Base-by-base conservation (phyloP, 2,113 vertebrate species). In the Merops nubicus region DNA sequence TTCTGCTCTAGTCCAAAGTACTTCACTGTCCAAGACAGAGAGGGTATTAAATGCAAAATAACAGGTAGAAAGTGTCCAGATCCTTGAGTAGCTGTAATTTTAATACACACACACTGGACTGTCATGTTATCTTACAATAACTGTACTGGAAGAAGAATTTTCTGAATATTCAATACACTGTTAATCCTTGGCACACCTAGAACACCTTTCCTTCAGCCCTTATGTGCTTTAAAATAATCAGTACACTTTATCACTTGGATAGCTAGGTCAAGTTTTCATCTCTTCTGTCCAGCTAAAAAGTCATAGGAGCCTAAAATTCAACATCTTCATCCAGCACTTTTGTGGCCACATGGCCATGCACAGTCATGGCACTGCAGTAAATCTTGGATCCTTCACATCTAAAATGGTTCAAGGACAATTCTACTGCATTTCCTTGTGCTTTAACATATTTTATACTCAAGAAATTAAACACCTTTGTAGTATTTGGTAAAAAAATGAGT, bases 51-150 rank as follows among this genome's bases (percentile, higher is more conserved):
- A 89, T 26, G 29, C 51, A 86, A 81, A 33, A 6, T 60, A 95
- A 89, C 19, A 92, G 34, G 22, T 15, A 85, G 45, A 56, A 94
- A 85, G 38, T 6, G 4, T 67, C 81, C 82, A 74, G 60, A 92
- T 86, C 42, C 50, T 91, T 34, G 18, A 85, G 63, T n/a, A 96
- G 85, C 48, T 91, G 78, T 73, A 56, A 88, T 88, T 91, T 94
- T 65, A 93, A 60, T 56, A 83, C 43, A 34, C 45, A 86, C 79
- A 86, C 42, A 70, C 17, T 47, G 50, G 86, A 90, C 67, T 85
- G 70, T 56, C 86, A 78, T 57, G 91, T 79, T 84, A 94, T 53
- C 84, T 91, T 81, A 88, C 76, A 1, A 0, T 51, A 95, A 86
- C 51, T 67, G 53, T 62, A 26, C 12, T 74, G n/a, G 72, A 90